phyloP scores from a whole-genome alignment of 2,797 vertebrate species.

The Delichon dasypus region DNA sequence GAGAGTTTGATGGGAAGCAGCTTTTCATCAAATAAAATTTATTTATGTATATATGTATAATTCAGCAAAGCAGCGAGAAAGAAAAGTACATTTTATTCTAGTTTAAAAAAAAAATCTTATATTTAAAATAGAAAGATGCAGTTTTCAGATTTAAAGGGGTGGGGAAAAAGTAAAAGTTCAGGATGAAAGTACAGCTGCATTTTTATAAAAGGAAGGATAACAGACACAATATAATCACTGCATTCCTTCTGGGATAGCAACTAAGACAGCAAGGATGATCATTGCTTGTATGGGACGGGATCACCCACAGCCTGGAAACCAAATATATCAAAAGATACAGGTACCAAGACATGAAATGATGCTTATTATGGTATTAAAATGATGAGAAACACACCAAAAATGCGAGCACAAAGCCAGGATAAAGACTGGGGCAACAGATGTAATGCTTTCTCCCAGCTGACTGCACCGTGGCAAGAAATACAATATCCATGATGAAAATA shows the following conservation, averaged over 20 bases:
- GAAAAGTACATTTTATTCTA: background rate
- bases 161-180: background rate
- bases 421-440: background rate
- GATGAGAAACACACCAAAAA: background rate
- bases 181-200: background rate
- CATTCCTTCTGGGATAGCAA: background rate
- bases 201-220: background rate
- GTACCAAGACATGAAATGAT: background rate
- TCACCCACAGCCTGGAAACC: background rate
- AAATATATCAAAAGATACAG: background rate
- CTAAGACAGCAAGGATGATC: background rate
- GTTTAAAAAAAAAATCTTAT: background rate
- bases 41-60: background rate
- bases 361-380: background rate
- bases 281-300: background rate
- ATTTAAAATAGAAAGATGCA: background rate
- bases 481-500: slow-evolving; percentile 21
- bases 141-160: background rate
- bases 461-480: background rate
- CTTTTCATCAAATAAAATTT: background rate
- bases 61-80: background rate
- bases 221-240: background rate
- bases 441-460: background rate
- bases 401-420: background rate
- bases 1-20: background rate